phyloP scores from a whole-genome alignment of 92 coral and sea anemone species.

The Anthopleura xanthogrammica region DNA sequence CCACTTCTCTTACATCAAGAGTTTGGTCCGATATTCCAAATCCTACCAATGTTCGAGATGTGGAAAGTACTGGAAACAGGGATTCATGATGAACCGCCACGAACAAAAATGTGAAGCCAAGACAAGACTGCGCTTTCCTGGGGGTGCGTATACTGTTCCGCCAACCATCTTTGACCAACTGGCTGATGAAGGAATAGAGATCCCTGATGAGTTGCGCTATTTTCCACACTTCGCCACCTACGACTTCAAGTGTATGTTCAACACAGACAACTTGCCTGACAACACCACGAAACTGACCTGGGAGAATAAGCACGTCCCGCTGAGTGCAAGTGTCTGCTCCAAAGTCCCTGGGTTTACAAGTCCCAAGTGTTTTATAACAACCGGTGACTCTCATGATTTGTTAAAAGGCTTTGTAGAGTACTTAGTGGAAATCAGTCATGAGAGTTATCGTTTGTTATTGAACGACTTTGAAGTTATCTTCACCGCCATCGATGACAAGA shows the following conservation, averaged over 20 bases:
- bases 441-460: neutral
- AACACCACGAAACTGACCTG: conserved; percentile 12
- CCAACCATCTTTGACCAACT: conserved; percentile 5
- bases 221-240: neutral
- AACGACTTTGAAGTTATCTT: conserved; percentile 4
- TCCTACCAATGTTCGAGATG: conserved; percentile 36
- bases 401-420: neutral
- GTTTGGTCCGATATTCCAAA: conserved; percentile 12
- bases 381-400: conserved; percentile 16
- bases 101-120: conserved; percentile 23
- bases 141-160: conserved; percentile 18
- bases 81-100: neutral
- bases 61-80: conserved; percentile 12
- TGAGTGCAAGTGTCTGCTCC: conserved; percentile 25
- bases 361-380: conserved; percentile 8
- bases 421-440: conserved; percentile 11
- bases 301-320: conserved; percentile 22
- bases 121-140: neutral
- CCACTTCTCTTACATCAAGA: conserved; percentile 39
- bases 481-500: neutral
- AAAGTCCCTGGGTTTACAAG: conserved; percentile 20
- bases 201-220: neutral
- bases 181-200: neutral
- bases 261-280: neutral
- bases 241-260: conserved; percentile 13